These are phyloP conservation scores for Porphyrio hochstetteri DNA, from an alignment of 2,113 vertebrate species.

Conservation along the genomic window DNA sequence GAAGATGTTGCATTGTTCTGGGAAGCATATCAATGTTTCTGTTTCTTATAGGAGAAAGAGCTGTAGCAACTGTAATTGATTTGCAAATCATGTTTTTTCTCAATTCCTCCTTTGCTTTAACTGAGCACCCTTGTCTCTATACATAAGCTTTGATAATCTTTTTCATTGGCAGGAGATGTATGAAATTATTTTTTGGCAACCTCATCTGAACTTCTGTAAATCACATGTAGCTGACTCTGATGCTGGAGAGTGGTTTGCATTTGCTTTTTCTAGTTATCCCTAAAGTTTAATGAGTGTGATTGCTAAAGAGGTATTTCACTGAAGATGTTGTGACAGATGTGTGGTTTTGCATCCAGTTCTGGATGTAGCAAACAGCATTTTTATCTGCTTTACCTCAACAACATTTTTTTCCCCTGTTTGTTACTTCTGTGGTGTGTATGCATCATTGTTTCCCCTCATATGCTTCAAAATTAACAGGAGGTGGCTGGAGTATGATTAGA, in stretches of 20 bases:
- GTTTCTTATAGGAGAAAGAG: neutral
- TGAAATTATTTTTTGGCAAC: neutral
- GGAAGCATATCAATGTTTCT: neutral
- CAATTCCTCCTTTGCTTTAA: neutral
- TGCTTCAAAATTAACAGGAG: neutral
- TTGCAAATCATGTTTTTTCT: neutral
- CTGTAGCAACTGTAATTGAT: neutral
- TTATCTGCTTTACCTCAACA: neutral
- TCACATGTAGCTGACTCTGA: neutral
- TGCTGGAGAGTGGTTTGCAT: neutral
- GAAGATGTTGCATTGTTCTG: neutral
- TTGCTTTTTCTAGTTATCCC: neutral
- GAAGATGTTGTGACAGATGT: neutral
- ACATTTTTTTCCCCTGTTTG: neutral
- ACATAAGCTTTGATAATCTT: neutral
- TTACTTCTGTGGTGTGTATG: neutral
- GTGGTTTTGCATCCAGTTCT: neutral
- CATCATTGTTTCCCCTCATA: neutral
- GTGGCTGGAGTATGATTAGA: neutral
- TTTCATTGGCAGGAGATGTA: neutral
- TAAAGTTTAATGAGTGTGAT: neutral
- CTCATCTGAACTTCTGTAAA: neutral
- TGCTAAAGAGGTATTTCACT: neutral
- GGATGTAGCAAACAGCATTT: neutral
- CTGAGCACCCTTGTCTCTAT: neutral